These are phyloP conservation scores for Azorinus chamasolen DNA, from an alignment of 2,888 invertebrate genomes.

Conservation along the genomic window DNA sequence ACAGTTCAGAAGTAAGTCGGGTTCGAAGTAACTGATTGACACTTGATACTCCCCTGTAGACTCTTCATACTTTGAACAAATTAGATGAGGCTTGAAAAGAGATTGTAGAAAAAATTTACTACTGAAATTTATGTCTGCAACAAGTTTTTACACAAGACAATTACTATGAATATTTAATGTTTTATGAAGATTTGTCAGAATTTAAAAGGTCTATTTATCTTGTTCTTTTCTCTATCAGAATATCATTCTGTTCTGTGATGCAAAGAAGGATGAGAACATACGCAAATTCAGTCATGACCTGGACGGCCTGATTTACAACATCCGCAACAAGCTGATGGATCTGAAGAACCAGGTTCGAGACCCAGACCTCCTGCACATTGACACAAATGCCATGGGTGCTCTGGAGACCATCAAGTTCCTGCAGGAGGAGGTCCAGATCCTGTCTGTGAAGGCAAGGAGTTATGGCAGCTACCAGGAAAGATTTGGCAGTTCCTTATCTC, in stretches of 20 bases:
- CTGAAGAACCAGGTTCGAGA: slow-evolving; percentile 84
- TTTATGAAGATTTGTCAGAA: too few relatives aligned
- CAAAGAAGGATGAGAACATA: slow-evolving; percentile 86
- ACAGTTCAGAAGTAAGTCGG: too few relatives aligned
- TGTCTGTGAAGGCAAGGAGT: slow-evolving; percentile 83
- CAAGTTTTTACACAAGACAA: too few relatives aligned
- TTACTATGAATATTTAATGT: too few relatives aligned
- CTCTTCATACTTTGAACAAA: too few relatives aligned
- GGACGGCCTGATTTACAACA: slow-evolving; percentile 82
- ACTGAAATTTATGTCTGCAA: too few relatives aligned
- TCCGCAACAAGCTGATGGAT: slow-evolving; percentile 81
- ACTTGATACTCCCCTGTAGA: too few relatives aligned
- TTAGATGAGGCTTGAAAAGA: too few relatives aligned
- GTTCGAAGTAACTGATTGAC: too few relatives aligned
- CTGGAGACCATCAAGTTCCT: slow-evolving; percentile 82
- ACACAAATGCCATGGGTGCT: slow-evolving; percentile 83
- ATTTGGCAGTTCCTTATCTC: slow-evolving; percentile 84
- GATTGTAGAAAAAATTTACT: too few relatives aligned
- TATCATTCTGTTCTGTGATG: slow-evolving; percentile 85
- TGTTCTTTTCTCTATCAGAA: slow-evolving; percentile 69
- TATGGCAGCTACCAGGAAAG: slow-evolving; percentile 86
- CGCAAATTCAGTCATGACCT: slow-evolving; percentile 85
- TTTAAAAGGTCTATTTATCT: too few relatives aligned
- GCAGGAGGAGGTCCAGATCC: slow-evolving; percentile 82
- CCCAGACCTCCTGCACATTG: slow-evolving; percentile 82